Evolutionary conservation across 2,888 invertebrate species (phyloP).

Genomic region (Metacarcinus magister): DNA sequence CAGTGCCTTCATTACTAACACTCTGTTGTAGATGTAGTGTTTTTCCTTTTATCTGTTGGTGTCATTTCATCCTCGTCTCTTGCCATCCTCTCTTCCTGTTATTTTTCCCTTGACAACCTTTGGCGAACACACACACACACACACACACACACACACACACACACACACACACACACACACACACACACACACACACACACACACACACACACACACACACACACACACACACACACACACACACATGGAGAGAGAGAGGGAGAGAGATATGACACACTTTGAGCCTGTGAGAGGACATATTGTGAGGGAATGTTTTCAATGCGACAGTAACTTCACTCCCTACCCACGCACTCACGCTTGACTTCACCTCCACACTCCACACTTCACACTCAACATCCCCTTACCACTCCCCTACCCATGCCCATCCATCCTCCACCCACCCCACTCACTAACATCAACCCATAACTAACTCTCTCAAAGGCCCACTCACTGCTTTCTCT

Average conservation of each 20-base stretch:
- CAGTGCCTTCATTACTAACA: too few species aligned
- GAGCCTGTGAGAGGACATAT: too few species aligned
- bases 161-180: slow-evolving; percentile 51
- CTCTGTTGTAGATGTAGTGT: too few species aligned
- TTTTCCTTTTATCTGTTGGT: neutral
- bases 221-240: slow-evolving; percentile 1
- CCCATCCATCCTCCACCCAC: neutral
- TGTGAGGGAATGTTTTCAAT: too few species aligned
- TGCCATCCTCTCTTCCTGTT: neutral
- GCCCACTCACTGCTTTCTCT: too few species aligned
- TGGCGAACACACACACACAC: slow-evolving; percentile 29
- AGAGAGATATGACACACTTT: too few species aligned
- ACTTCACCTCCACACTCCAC: neutral
- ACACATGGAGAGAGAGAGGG: neutral
- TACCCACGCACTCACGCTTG: neutral
- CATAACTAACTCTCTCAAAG: too few species aligned
- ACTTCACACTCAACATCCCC: too few species aligned
- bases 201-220: slow-evolving; percentile 38
- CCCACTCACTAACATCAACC: neutral
- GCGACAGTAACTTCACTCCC: neutral
- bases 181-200: slow-evolving; percentile 38
- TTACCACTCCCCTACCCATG: neutral
- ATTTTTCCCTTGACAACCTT: too few species aligned
- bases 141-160: slow-evolving; percentile 53
- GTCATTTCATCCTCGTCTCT: neutral